Evolutionary conservation across 2,888 invertebrate genomes (phyloP).

Genomic region (Xanthorhoe designata): DNA sequence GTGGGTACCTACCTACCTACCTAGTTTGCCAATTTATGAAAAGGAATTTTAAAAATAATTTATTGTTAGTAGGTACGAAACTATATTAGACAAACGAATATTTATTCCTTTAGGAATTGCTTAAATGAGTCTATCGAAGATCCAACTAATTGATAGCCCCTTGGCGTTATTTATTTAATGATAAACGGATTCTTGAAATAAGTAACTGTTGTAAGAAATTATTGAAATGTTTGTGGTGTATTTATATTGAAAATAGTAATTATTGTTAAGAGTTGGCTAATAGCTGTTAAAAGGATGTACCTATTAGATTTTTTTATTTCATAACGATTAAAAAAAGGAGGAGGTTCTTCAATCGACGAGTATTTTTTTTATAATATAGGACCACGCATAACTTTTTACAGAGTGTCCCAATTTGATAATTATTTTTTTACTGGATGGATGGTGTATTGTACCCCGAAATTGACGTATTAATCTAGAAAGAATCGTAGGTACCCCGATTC

Average conservation of each 20-base stretch:
- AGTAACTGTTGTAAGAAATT: not conserved
- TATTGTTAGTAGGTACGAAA: not conserved
- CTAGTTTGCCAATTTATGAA: conserved; percentile 49
- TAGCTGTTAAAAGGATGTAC: not conserved
- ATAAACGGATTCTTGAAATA: not conserved
- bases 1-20: too few species aligned
- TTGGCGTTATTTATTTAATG: not conserved
- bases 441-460: too few species aligned
- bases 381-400: too few species aligned
- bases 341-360: too few species aligned
- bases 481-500: too few species aligned
- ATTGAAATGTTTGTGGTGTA: not conserved
- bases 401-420: too few species aligned
- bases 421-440: too few species aligned
- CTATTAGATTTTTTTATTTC: too few species aligned
- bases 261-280: not conserved
- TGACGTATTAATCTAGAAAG: too few species aligned
- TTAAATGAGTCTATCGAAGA: not conserved
- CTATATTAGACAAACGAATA: not conserved
- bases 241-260: not conserved
- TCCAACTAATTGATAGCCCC: not conserved
- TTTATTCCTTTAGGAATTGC: not conserved
- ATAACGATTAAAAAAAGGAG: too few species aligned
- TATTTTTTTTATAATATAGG: too few species aligned
- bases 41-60: conserved; percentile 12